Conservation (phyloP, 2,888 invertebrate genomes). For the Ennomos fuscantarius region DNA sequence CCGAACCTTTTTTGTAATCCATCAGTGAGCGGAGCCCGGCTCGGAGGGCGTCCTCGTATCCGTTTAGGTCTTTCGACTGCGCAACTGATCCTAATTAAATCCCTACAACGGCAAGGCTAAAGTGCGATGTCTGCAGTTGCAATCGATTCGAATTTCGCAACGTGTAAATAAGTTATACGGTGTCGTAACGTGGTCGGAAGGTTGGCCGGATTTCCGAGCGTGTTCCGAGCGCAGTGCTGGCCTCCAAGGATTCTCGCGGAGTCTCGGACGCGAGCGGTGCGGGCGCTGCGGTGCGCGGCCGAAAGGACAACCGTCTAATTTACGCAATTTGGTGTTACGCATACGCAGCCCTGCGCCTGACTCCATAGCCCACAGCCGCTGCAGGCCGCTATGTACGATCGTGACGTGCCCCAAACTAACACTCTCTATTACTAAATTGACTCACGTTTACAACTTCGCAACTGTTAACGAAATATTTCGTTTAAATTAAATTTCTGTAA, state of each 20-base stretch:
- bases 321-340: conserved; percentile 63
- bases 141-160: conserved; percentile 85
- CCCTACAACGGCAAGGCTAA: conserved; percentile 83
- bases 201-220: conserved; percentile 85
- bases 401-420: conserved; percentile 63
- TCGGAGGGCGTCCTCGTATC: conserved; percentile 82
- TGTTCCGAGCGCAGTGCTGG: conserved; percentile 80
- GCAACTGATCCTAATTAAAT: conserved; percentile 85
- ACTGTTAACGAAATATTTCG: conserved; percentile 73
- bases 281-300: conserved; percentile 46
- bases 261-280: conserved; percentile 65
- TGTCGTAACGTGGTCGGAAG: conserved; percentile 84
- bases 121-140: conserved; percentile 83
- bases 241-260: conserved; percentile 81
- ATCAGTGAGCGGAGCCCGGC: conserved; percentile 74
- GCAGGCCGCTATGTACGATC: conserved; percentile 49
- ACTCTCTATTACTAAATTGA: conserved; percentile 70
- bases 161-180: conserved; percentile 82
- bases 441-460: conserved; percentile 76
- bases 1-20: conserved; percentile 71
- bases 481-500: conserved; percentile 62
- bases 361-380: conserved; percentile 36
- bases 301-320: conserved; percentile 67
- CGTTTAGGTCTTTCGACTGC: conserved; percentile 78
- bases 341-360: conserved; percentile 43